phyloP scores from a whole-genome alignment of 2,888 invertebrate species.

The Adineta ricciae region DNA sequence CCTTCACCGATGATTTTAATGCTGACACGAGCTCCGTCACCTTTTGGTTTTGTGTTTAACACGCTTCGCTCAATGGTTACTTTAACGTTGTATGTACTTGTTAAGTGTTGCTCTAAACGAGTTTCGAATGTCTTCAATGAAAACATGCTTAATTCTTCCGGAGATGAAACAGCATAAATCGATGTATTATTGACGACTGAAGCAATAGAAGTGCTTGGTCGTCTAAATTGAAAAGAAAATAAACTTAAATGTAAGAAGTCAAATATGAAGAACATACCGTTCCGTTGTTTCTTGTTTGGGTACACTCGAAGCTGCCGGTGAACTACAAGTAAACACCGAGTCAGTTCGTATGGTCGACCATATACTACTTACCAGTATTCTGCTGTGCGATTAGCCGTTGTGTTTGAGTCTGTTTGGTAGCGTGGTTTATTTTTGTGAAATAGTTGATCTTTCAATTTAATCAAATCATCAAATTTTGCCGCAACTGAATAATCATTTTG shows the following conservation, averaged over 20 bases:
- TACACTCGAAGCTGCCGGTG: neutral
- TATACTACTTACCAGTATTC: too few relatives aligned
- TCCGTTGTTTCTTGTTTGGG: neutral
- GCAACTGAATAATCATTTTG: neutral
- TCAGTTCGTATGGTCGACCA: too few relatives aligned
- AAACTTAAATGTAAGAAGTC: too few relatives aligned
- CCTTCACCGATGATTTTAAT: neutral
- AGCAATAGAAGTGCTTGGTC: neutral
- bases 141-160: neutral
- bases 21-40: neutral
- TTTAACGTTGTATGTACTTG: neutral
- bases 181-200: neutral
- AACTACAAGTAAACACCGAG: neutral
- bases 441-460: neutral
- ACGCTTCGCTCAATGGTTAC: neutral
- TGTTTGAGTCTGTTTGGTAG: neutral
- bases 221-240: neutral
- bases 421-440: neutral
- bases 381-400: too few relatives aligned
- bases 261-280: neutral
- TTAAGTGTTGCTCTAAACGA: neutral
- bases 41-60: neutral
- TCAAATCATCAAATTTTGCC: neutral
- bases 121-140: neutral
- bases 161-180: neutral